A percentile compares a stretch with the other conserved stretches of the same genome.
phyloP scores from a whole-genome alignment of 1,140 invertebrate genomes.

The Calephelis nemesis region DNA sequence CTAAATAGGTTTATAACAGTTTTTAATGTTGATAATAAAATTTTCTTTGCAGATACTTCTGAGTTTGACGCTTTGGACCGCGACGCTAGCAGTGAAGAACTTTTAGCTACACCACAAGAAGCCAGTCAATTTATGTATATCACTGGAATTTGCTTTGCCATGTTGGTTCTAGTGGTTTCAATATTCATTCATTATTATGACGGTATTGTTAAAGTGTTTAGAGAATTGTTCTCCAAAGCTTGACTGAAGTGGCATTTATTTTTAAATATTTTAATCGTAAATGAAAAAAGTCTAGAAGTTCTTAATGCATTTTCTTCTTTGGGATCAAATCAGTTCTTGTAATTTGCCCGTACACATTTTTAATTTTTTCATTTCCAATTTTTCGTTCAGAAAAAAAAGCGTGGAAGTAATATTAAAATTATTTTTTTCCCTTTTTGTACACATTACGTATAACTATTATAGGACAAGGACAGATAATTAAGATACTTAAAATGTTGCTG shows the following conservation, averaged over 20 bases:
- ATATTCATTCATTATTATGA: constrained; percentile 80
- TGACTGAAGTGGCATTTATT: constrained; percentile 25
- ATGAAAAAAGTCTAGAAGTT: background rate
- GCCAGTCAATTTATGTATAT: constrained; percentile 80
- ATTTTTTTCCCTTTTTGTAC: too few relatives aligned
- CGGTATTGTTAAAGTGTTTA: constrained; percentile 45
- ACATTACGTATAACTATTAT: too few relatives aligned
- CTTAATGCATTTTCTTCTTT: too few relatives aligned
- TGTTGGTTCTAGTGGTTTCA: constrained; percentile 81
- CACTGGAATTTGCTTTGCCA: constrained; percentile 76
- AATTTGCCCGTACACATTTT: too few relatives aligned
- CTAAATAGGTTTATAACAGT: too few relatives aligned
- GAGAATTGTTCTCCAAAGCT: constrained; percentile 46
- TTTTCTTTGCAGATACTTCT: constrained; percentile 79
- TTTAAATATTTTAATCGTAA: background rate
- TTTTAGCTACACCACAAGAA: constrained; percentile 74
- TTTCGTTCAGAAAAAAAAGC: too few relatives aligned
- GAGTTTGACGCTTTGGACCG: constrained; percentile 83
- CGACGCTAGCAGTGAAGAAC: constrained; percentile 76
- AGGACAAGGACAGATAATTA: too few relatives aligned
- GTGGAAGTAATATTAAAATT: too few relatives aligned
- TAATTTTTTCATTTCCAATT: too few relatives aligned
- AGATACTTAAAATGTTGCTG: too few relatives aligned
- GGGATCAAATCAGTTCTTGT: too few relatives aligned
- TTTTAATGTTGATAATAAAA: background rate